Conservation (phyloP, 1,140 invertebrate genomes). For the Drosophila mayri region DNA sequence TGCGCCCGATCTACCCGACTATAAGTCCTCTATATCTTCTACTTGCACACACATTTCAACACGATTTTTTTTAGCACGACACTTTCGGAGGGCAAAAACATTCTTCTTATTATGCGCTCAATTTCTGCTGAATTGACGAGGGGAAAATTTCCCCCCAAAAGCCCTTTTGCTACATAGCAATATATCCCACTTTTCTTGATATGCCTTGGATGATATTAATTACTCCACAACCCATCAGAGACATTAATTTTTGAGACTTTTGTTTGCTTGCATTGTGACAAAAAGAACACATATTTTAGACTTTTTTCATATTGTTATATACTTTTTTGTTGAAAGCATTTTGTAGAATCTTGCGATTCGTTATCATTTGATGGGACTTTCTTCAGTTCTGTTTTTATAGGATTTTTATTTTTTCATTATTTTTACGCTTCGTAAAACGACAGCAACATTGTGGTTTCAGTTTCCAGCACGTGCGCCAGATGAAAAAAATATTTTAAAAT, state of each 20-base stretch:
- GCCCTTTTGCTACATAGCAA: neutral
- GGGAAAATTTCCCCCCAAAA: slow-evolving; percentile 4
- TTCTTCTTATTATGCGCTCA: slow-evolving; percentile 80
- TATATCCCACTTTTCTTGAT: slow-evolving; percentile 9
- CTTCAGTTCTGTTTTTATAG: slow-evolving; percentile 14
- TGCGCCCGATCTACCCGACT: slow-evolving; percentile 32
- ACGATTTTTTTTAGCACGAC: slow-evolving; percentile 79
- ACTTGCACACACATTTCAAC: slow-evolving; percentile 55
- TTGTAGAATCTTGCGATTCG: neutral
- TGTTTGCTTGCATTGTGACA: neutral
- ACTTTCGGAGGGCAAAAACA: slow-evolving; percentile 52
- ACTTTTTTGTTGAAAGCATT: neutral
- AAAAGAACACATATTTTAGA: no score
- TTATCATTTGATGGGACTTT: neutral
- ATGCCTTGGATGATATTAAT: slow-evolving; percentile 64
- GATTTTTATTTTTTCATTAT: slow-evolving; percentile 55
- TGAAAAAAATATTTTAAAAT: slow-evolving; percentile 11
- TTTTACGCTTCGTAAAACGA: slow-evolving; percentile 69
- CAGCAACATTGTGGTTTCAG: slow-evolving; percentile 60
- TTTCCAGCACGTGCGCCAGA: slow-evolving; percentile 58
- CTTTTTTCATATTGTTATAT: no score
- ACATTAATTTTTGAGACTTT: slow-evolving; percentile 43
- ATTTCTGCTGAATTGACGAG: slow-evolving; percentile 78
- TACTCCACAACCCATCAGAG: slow-evolving; percentile 44
- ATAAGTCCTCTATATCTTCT: slow-evolving; percentile 24